Percentiles rank a stretch among this genome's conserved stretches.
These are phyloP conservation scores for Nezara viridula DNA, from an alignment of 2,888 invertebrate genomes.

Conservation along the genomic window DNA sequence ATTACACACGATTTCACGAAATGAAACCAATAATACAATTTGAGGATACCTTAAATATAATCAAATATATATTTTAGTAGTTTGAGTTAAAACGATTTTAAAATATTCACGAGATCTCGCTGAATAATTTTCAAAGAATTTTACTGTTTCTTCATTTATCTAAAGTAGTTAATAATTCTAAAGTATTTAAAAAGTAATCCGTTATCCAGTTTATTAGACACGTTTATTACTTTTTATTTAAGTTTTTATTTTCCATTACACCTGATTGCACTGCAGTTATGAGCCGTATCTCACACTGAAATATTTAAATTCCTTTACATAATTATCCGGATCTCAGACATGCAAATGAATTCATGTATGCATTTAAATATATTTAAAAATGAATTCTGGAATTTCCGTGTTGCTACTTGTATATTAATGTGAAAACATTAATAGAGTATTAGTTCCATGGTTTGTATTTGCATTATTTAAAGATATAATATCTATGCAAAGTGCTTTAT, in stretches of 20 bases:
- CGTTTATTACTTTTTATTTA: background rate
- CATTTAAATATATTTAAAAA: background rate
- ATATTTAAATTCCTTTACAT: background rate
- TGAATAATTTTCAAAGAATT: too few relatives aligned
- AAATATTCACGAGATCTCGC: too few relatives aligned
- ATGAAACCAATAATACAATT: too few relatives aligned
- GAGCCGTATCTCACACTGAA: background rate
- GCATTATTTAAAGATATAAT: background rate
- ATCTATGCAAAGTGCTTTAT: background rate
- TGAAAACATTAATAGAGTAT: background rate
- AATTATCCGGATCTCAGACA: background rate
- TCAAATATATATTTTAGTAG: too few relatives aligned
- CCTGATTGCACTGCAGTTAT: background rate
- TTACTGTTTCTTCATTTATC: too few relatives aligned
- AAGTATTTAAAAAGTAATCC: background rate
- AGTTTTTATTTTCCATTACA: background rate
- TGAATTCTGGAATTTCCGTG: background rate
- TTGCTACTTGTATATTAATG: background rate
- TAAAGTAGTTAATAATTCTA: too few relatives aligned
- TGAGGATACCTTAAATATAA: too few relatives aligned
- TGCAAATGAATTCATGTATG: background rate
- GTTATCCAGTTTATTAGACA: background rate
- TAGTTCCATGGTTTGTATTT: background rate
- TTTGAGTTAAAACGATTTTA: too few relatives aligned
- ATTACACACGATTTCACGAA: too few relatives aligned